Evolutionary conservation across 2,888 invertebrate genomes (phyloP), one percentile per base, ranked within the genome.

Genomic region (Hoplodrina blanda): DNA sequence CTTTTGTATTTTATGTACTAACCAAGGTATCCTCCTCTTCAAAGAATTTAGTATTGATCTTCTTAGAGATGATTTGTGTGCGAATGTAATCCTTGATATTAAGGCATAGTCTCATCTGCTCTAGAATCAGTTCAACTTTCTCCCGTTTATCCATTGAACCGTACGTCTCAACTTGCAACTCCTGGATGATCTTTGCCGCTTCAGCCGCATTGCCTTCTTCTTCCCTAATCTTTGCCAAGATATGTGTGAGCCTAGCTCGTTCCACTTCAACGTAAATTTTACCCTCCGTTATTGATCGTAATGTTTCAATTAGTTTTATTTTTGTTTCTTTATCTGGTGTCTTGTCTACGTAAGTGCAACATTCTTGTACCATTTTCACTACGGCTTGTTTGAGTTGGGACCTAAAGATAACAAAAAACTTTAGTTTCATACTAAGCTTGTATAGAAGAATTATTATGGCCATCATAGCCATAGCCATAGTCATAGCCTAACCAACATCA

Each of bases 191-290:
- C 80, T 98, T 97, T 0, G 99, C 99, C 19, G 99, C 99, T 86
- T 98, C 99, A 8, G 97, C 96, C 2, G 99, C 96, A 91, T 99
- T 97, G 19, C 97, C 98, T 89, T 98, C 98, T 2, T 97, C 97
- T 88, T 99, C 98, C 78, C 98, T 97, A 67, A 98, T 97, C 89
- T 98, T 97, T 0, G 98, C 98, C 75, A 99, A 93, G 83, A 98
- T 98, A 87, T 99, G 98, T 0, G 99, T 99, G 8, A 99, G 96
- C 66, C 99, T 97, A 6, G 99, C 99, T 86, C 99, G 96, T 93
- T 99, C 99, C 11, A 99, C 99, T 96, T 99, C 99, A n/a, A 99
- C 99, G 92, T 99, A 99, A 81, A 99, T 99, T 97, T 99, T 99
- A 81, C 99, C 99, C 90, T 99, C 99, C 0, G 99, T 99, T 2